Evolutionary conservation across 2,113 vertebrate genomes (phyloP).

Genomic region (Corythornis cristatus): DNA sequence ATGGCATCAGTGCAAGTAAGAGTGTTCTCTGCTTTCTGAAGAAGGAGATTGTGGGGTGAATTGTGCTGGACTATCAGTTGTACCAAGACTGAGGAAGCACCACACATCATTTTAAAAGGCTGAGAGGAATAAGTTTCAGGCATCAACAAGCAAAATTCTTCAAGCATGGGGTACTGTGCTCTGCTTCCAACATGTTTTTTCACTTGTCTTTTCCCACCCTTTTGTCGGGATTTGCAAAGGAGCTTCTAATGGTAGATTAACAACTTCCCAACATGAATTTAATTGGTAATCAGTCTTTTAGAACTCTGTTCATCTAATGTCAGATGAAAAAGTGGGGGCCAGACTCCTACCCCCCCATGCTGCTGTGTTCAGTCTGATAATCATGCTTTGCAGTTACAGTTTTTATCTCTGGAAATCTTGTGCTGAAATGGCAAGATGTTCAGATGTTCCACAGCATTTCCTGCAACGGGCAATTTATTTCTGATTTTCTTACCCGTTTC

Average conservation of each 20-base stretch:
- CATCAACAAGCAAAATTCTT: not conserved
- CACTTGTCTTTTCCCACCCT: not conserved
- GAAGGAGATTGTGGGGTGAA: not conserved
- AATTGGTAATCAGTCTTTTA: not conserved
- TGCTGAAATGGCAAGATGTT: not conserved
- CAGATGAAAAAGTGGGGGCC: not conserved
- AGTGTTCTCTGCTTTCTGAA: not conserved
- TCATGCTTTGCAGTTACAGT: not conserved
- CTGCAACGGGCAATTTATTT: not conserved
- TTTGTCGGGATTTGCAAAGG: not conserved
- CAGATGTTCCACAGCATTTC: not conserved
- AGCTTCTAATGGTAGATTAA: not conserved
- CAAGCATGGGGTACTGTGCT: not conserved
- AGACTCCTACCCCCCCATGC: not conserved
- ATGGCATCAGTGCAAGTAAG: not conserved
- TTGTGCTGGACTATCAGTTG: not conserved
- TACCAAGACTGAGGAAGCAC: not conserved
- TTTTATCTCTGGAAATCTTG: not conserved
- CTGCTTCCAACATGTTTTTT: not conserved
- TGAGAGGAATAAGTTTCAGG: not conserved
- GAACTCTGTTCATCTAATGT: not conserved
- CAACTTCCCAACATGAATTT: not conserved
- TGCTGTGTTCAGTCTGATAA: not conserved
- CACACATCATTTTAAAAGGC: not conserved
- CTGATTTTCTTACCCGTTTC: not conserved